These are phyloP conservation scores for Zosterops borbonicus DNA, from an alignment of 2,113 vertebrate genomes.

Conservation along the genomic window DNA sequence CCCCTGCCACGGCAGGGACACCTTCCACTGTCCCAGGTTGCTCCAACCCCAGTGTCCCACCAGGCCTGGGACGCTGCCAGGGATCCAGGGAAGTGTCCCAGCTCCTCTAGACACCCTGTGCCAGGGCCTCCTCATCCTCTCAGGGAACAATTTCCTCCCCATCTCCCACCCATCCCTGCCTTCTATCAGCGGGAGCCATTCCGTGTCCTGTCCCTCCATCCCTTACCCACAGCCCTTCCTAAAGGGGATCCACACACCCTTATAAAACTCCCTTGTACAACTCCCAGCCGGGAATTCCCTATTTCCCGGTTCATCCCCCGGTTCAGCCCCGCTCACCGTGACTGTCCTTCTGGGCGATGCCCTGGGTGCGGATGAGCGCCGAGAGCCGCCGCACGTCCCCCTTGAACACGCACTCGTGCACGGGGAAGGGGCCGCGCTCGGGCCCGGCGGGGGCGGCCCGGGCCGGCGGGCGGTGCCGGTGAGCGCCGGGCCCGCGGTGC, in stretches of 20 bases:
- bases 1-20: not conserved
- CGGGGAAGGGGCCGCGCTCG: conserved; percentile 77
- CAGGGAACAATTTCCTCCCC: not conserved
- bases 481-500: too few relatives aligned
- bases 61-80: not conserved
- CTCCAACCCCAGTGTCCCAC: rapidly evolving
- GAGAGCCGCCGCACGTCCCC: conserved; percentile 93
- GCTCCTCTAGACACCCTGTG: not conserved
- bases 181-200: not conserved
- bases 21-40: rapidly evolving
- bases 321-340: conserved; percentile 79
- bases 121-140: rapidly evolving
- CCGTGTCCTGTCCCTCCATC: not conserved
- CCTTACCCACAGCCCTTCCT: too few relatives aligned
- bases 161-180: rapidly evolving
- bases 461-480: too few relatives aligned
- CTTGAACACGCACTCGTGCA: conserved; percentile 96
- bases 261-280: not conserved
- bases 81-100: not conserved
- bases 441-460: conserved; percentile 33
- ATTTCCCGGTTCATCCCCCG: not conserved
- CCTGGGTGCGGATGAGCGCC: conserved; percentile 94
- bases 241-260: not conserved
- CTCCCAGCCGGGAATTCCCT: not conserved
- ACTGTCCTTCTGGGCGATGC: conserved; percentile 93